Evolutionary conservation across 2,888 invertebrate species (phyloP), one percentile per base, ranked within the genome.

Genomic region (Aphrophora alni): DNA sequence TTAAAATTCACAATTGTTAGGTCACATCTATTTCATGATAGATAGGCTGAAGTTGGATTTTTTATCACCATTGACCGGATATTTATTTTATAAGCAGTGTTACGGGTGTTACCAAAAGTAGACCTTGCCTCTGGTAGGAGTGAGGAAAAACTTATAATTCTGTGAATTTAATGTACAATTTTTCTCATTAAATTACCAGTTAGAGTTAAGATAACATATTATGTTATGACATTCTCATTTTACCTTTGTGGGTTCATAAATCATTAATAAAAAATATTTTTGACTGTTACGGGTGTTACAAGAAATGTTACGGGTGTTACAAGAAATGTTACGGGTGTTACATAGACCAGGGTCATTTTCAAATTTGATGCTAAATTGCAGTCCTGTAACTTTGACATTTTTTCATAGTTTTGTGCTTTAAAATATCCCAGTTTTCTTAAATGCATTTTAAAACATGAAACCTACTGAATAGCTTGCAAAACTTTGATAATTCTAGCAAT

Each of bases 201-300:
- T 68, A 68, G 68, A 68, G 68, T 10, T 68, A 68, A 68, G 68
- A 68, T 68, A 68, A 68, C 68, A 68, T 68, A 68, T 68, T 68
- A 68, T 10, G 68, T 68, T 10, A 10, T 68, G 68, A 4, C 68
- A 68, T 68, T 7, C 12, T 68, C 68, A 68, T 3, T 68, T 10
- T 68, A 7, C 68, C 68, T 68, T 68, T 68, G 68, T 7, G 68
- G 68, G 5, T 68, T 68, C 68, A 68, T 68, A 68, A 68, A 68
- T 68, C 68, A 68, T 68, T 68, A 68, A 68, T 68, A 68, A 68
- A 68, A 68, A 14, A 68, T 10, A 68, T 7, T 7, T 68, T 68
- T 68, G 68, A 68, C 68, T 68, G 68, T 68, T 68, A 68, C 68
- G 68, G 68, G 68, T 68, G 24, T 68, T 68, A 68, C 68, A 68